Base-by-base conservation (phyloP, 2,888 invertebrate genomes). In the Harpagoxenus sublaevis region DNA sequence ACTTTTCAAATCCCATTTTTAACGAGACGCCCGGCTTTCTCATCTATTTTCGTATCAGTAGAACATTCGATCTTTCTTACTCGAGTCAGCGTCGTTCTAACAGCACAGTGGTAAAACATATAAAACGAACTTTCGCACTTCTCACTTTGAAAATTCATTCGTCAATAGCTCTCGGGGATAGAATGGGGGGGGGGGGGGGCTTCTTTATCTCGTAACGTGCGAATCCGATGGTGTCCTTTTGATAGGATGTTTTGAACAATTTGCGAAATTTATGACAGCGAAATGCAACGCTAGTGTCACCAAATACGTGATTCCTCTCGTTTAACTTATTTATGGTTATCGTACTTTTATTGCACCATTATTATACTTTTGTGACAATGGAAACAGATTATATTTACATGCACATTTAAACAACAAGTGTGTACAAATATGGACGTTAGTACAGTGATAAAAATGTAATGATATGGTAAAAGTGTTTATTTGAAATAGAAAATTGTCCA, bases 91-190 rank as follows among this genome's bases (percentile, higher is more conserved):
- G 66, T 83, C 77, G 77, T 31, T 85, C 68, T 63, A 77, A 75
- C 84, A 48, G 71, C 75, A 48, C 70, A 65, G 71, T 62, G 84
- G 84, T 79, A 75, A 66, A 79, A 85, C 84, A 79, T 82, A 82
- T 82, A 82, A 66, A 87, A 83, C 87, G 88, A 87, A 90, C 86
- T 89, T 89, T 77, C 39, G n/a, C 82, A 91, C 88, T 90, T 88
- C 82, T 79, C 83, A 66, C 84, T 81, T 83, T 85, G 82, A 87
- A 57, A 89, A 91, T 91, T 89, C 88, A 91, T 89, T 87, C 77
- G 82, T 86, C 87, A 84, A 86, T 88, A 86, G 87, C 85, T 87
- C 87, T 89, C 84, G 74, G 45, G 77, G 53, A 81, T 60, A 82
- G 57, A 74, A 48, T 8, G 28, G 48, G 39, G n/a, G n/a, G n/a